Base-by-base conservation (phyloP, 1,140 invertebrate genomes). In the Scylla paramamosain region DNA sequence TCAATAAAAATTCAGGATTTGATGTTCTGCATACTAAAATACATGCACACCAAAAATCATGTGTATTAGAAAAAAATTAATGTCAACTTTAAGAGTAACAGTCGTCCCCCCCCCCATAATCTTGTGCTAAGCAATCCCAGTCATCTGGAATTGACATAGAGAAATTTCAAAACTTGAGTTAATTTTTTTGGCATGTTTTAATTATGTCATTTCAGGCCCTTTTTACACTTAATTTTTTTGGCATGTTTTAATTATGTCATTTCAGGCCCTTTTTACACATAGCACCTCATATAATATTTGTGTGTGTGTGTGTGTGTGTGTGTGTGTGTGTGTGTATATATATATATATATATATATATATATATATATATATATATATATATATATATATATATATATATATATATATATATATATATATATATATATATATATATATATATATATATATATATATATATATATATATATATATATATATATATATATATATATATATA, bases 321-420 rank as follows among this genome's bases (percentile, higher is more conserved):
- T 77, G 59, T 77, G 25, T 77, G 25, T 77, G 25, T 77, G 25
- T 77, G 25, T 77, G 25, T 77, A 77, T 77, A 77, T 77, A 77
- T 77, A 77, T 77, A 77, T 77, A 77, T 77, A 77, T 77, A 77
- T 77, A 77, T 77, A 77, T 77, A 77, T 77, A 77, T 77, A 77
- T 77, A 77, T 77, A 77, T 77, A 77, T 77, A 77, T 77, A 77
- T 77, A 77, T 77, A 77, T 77, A 77, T 77, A 77, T 77, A 77
- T 77, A 77, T 77, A 77, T 77, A 25, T 77, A 77, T 77, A 77
- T 77, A 77, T 77, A 77, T 77, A 25, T 77, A 25, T 77, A 25
- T 77, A 25, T 77, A 25, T 77, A 25, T 77, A 25, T 77, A 25
- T 77, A 25, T 77, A 25, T 77, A 25, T 77, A 25, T 77, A 25